A percentile compares a stretch with the other conserved stretches of the same genome.
Conservation (phyloP, 2,113 vertebrate species). For the Epinephelus cyanopodus region DNA sequence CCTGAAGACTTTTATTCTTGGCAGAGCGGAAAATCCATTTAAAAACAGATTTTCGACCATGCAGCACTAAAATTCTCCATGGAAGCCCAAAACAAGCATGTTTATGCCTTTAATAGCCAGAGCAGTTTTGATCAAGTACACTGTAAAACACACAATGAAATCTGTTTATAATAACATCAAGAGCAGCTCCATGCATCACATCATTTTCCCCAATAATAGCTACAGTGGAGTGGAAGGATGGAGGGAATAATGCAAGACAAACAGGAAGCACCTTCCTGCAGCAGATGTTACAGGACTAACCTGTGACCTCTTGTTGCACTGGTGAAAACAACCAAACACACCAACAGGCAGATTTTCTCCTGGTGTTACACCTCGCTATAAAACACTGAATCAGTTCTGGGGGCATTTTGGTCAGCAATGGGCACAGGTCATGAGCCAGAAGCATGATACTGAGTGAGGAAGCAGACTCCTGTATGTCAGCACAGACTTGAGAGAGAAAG, state of each 20-base stretch:
- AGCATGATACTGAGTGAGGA: neutral
- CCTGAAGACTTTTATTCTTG: conserved; percentile 24
- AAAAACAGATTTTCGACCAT: conserved; percentile 21
- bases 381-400: neutral
- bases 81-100: conserved; percentile 25
- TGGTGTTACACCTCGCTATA: neutral
- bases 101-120: neutral
- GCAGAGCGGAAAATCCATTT: conserved; percentile 23
- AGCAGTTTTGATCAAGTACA: neutral
- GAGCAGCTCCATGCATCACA: neutral
- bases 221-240: conserved; percentile 37
- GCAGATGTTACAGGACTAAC: conserved; percentile 41
- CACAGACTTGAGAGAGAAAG: neutral
- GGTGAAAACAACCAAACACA: conserved; percentile 32
- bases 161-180: neutral
- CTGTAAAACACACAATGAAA: neutral
- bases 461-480: conserved; percentile 9
- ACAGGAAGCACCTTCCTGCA: conserved; percentile 63
- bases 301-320: conserved; percentile 18
- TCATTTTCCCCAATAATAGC: neutral
- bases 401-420: conserved; percentile 11
- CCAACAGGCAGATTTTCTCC: neutral
- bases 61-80: conserved; percentile 2
- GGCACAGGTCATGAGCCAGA: neutral
- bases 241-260: conserved; percentile 45